Evolutionary conservation across 2,888 invertebrate species (phyloP), one percentile per base, ranked within the genome.

Genomic region (Mechanitis messenoides): DNA sequence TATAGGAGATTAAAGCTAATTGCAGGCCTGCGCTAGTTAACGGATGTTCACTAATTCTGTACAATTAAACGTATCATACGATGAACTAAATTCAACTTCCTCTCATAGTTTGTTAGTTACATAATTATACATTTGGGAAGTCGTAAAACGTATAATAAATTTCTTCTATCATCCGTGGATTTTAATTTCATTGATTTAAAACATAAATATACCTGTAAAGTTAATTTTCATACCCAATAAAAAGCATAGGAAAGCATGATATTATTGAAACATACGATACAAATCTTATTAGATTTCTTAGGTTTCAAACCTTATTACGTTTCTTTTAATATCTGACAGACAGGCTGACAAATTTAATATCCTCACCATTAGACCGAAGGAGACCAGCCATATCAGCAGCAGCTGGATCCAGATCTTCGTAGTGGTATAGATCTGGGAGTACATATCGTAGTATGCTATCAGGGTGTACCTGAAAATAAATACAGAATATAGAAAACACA

Each of bases 381-480:
- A 94, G 69, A 96, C 92, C 12, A 92, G 85, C 97, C 97, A 97
- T 65, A 96, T 94, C 64, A 93, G 92, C 28, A 94, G 77, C 76
- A 97, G 91, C 92, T 97, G 97, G 63, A 95, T 72, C 74, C 92
- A 92, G 71, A 97, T 96, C 75, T 94, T 93, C 46, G 91, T 89
- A 53, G 90, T 92, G 47, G 93, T 94, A 87, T 97, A 97, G 70
- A 97, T 92, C 77, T 92, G 92, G 50, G 93, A 92, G 87, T 97
- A 97, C 78, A 94, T 91, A 68, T 93, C 93, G 78, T 96, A 94
- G 81, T 93, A 94, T 46, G 96, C 94, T 77, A 97, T 96, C 72
- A 97, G 85, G 50, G 96, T 93, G 85, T 96, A 96, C 82, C 96
- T 96, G 91, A 42, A 91, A 92, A 12, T 31, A n/a, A 31, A 9